These are phyloP conservation scores for Corvus hawaiiensis DNA, from an alignment of 2,113 vertebrate species.

Conservation along the genomic window DNA sequence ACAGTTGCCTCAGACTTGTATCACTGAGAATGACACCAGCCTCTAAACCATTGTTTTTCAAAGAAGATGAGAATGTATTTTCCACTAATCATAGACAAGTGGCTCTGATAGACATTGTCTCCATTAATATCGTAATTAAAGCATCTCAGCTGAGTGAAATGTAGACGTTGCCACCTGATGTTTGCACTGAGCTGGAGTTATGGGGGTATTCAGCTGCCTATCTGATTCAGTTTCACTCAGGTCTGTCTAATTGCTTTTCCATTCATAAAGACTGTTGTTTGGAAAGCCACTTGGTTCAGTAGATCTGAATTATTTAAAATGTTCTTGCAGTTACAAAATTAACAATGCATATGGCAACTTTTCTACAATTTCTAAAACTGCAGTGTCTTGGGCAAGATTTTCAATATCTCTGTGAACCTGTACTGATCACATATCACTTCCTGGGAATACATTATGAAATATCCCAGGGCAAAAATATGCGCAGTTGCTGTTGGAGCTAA, in stretches of 20 bases:
- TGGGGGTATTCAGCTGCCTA: slow-evolving; percentile 60
- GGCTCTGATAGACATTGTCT: neutral
- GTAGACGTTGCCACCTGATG: slow-evolving; percentile 60
- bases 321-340: slow-evolving; percentile 62
- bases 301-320: slow-evolving; percentile 81
- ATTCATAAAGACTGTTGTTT: slow-evolving; percentile 78
- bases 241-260: slow-evolving; percentile 75
- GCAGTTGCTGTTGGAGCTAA: neutral
- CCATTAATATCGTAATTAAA: slow-evolving; percentile 30
- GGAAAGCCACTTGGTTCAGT: slow-evolving; percentile 70
- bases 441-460: neutral
- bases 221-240: slow-evolving; percentile 77
- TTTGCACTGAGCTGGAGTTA: slow-evolving; percentile 63
- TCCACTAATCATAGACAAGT: neutral
- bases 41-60: neutral
- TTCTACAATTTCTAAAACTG: neutral
- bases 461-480: neutral
- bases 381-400: neutral
- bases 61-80: slow-evolving; percentile 25
- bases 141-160: slow-evolving; percentile 11
- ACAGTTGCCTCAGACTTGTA: neutral
- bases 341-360: slow-evolving; percentile 21
- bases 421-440: neutral
- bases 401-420: neutral
- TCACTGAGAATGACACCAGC: neutral